Evolutionary conservation across 2,888 invertebrate genomes (phyloP).

Genomic region (Malachius bipustulatus): DNA sequence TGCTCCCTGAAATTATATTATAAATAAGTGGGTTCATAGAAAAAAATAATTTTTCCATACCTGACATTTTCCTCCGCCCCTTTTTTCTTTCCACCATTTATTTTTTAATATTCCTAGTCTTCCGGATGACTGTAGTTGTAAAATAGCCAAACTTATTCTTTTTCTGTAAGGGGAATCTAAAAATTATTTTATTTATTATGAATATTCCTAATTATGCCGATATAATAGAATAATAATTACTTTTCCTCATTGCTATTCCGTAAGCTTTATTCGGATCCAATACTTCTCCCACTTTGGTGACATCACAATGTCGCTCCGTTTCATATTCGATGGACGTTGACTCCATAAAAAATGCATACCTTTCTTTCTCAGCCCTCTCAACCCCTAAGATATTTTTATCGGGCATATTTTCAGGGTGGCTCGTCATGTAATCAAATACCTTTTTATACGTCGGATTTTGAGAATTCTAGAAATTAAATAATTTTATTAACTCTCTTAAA

Average conservation of each 20-base stretch:
- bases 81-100: conserved; percentile 68
- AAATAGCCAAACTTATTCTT: conserved; percentile 56
- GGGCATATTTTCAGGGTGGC: conserved; percentile 18
- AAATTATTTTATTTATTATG: conserved; percentile 8
- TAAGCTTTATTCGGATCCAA: conserved; percentile 29
- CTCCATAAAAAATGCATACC: conserved; percentile 29
- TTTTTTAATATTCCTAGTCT: conserved; percentile 55
- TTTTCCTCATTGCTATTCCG: conserved; percentile 30
- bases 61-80: conserved; percentile 53
- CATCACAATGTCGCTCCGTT: conserved; percentile 25
- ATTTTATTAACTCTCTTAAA: neutral
- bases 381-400: conserved; percentile 21
- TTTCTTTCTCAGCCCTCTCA: conserved; percentile 17
- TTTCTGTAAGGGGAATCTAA: conserved; percentile 51
- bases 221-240: conserved; percentile 18
- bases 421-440: conserved; percentile 16
- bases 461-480: conserved; percentile 10
- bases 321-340: conserved; percentile 28
- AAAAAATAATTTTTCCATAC: conserved; percentile 40
- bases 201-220: neutral
- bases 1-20: neutral
- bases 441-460: conserved; percentile 10
- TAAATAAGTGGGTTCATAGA: too few species aligned
- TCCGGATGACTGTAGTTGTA: conserved; percentile 62
- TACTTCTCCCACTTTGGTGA: conserved; percentile 23